Evolutionary conservation across 2,888 invertebrate species (phyloP), one percentile per base, ranked within the genome.

Genomic region (Polydrusus tereticollis): DNA sequence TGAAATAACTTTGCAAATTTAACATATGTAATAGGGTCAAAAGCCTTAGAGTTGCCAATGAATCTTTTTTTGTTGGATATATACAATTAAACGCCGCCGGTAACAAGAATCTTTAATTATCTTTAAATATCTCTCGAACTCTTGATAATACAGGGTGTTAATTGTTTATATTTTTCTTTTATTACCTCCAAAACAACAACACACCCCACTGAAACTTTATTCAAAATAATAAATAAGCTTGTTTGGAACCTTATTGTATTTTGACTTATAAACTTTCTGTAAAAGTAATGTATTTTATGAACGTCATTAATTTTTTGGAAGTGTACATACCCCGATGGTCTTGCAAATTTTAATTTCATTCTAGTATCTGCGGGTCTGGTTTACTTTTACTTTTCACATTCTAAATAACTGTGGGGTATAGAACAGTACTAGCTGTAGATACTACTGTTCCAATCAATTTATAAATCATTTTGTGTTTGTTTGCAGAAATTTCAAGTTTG

Each of bases 1-100:
- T 20, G 45, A 45, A 20, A 45, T 45, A 20, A 45, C 20, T 45
- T 45, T 45, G 45, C 20, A n/a, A 50, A 50, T 26, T 50, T 26
- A 50, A 14, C 23, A 26, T 26, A 50, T 50, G 14, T 50, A 50
- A 26, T 50, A 12, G 10, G 50, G 50, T 26, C 50, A 50, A 50
- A 45, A 45, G 7, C 3, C 45, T 20, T 45, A 0, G 8, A 45
- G 41, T 16, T 4, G 41, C 7, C 7, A 41, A 16, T 41, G 16
- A 16, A 41, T 16, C 2, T 36, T 2, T n/a, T 36, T 41, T 41
- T 41, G 41, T 41, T 41, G 14, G 7, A 41, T 16, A 16, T 41
- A n/a, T n/a, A 38, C 4, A 41, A 26, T 26, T 7, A 7, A 26
- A 26, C 7, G 3, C 3, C 4, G 7, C 3, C 3, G 7, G 26